Evolutionary conservation across 1,140 invertebrate genomes (phyloP), one percentile per base, ranked within the genome.

Genomic region (Polyergus mexicanus): DNA sequence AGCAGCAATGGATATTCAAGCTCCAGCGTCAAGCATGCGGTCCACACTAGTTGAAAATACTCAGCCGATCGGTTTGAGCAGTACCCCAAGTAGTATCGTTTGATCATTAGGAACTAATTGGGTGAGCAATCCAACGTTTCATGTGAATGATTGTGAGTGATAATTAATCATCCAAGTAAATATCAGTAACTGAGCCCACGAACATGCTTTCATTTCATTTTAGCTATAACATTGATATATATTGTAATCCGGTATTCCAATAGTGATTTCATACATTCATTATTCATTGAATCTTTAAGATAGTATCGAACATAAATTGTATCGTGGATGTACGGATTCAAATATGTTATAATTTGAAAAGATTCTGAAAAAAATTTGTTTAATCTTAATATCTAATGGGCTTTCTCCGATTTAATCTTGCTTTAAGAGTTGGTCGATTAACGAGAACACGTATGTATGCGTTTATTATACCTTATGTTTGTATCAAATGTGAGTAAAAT

Each of bases 41-140:
- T 96, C 97, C 88, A 97, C 96, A 89, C 96, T 98, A 92, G 97
- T 98, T 90, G 96, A 96, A 92, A 97, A 97, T 95, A 97, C 97
- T 92, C 96, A 97, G 94, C 97, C 97, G 62, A 96, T 97, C 93
- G 96, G 96, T 94, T 96, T 97, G 89, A 97, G 97, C 84, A 96
- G 95, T 88, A 95, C 96, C 90, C 97, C 97, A 63, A 96, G 96
- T 90, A 96, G 96, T 91, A 96, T 96, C 94, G 96, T 97, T 94
- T 97, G 95, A 96, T 88, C 71, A 38, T 78, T 78, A 90, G 80
- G 51, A 86, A 89, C 68, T 86, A 81, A 83, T 60, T 80, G 84
- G 62, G 68, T 63, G 81, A 89, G 69, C 68, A 76, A 87, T 75
- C 47, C 19, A 69, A 85, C 16, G 68, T 74, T 58, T 86, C 47